Percentiles rank a stretch among this genome's conserved stretches.
Evolutionary conservation across 2,113 vertebrate species (phyloP).

Genomic region (Rallus limicola): DNA sequence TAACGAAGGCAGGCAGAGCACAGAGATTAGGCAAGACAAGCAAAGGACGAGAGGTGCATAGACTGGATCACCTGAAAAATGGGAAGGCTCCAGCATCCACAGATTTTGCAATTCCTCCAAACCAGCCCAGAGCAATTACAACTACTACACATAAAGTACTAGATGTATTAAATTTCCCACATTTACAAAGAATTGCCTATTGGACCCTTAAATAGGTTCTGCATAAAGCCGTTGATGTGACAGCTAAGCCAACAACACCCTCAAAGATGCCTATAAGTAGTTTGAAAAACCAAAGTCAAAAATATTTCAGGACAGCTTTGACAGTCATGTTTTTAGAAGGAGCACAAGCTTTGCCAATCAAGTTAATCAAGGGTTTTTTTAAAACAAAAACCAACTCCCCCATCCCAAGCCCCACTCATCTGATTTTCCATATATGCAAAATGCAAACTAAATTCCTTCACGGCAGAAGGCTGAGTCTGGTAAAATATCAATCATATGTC

Average conservation of each 20-base stretch:
- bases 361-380: not conserved
- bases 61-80: not conserved
- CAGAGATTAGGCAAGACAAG: not conserved
- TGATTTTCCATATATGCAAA: slow-evolving; percentile 33
- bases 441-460: not conserved
- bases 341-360: slow-evolving; percentile 30
- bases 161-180: not conserved
- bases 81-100: not conserved
- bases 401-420: not conserved
- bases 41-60: not conserved
- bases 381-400: not conserved
- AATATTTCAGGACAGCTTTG: not conserved
- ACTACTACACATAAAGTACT: not conserved
- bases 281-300: not conserved
- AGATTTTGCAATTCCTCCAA: not conserved
- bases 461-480: slow-evolving; percentile 51
- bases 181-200: not conserved
- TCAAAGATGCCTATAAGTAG: not conserved
- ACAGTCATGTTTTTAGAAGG: not conserved
- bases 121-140: not conserved
- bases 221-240: not conserved
- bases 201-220: not conserved
- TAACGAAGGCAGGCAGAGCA: not conserved
- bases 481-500: slow-evolving; percentile 49
- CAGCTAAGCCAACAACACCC: not conserved